Evolutionary conservation across 2,888 invertebrate species (phyloP).

Genomic region (Xestia c-nigrum): DNA sequence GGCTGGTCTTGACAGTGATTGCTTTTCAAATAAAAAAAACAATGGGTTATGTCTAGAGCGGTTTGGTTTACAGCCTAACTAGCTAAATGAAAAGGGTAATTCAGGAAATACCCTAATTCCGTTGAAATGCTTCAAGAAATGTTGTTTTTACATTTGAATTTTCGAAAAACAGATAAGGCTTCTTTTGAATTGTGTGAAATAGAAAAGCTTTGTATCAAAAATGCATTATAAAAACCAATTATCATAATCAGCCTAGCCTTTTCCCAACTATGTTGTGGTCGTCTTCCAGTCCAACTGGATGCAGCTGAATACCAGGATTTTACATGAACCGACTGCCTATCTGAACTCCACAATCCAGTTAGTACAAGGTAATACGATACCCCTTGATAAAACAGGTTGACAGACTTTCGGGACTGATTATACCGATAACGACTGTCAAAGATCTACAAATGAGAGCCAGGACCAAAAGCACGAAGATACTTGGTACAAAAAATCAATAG

Average conservation of each 20-base stretch:
- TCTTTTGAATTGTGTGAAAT: neutral
- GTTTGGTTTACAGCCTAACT: conserved; percentile 22
- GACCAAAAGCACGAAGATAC: neutral
- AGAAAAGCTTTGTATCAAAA: neutral
- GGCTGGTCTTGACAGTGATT: conserved; percentile 82
- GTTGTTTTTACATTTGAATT: neutral
- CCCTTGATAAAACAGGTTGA: neutral
- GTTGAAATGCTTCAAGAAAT: neutral
- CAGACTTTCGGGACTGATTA: no score
- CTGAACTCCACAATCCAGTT: neutral
- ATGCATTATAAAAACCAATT: neutral
- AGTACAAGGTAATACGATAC: neutral
- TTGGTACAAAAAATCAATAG: neutral
- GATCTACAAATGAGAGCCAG: neutral
- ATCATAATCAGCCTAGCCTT: neutral
- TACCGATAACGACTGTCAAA: neutral
- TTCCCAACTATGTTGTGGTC: neutral
- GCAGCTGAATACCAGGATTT: neutral
- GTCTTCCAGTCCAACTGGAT: neutral
- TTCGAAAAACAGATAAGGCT: neutral
- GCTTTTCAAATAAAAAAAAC: conserved; percentile 74
- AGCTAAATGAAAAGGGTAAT: conserved; percentile 11
- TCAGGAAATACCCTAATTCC: conserved; percentile 10
- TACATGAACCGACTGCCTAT: neutral
- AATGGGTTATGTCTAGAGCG: conserved; percentile 41